Evolutionary conservation across 2,113 vertebrate species (phyloP).

Genomic region (Panthera tigris): DNA sequence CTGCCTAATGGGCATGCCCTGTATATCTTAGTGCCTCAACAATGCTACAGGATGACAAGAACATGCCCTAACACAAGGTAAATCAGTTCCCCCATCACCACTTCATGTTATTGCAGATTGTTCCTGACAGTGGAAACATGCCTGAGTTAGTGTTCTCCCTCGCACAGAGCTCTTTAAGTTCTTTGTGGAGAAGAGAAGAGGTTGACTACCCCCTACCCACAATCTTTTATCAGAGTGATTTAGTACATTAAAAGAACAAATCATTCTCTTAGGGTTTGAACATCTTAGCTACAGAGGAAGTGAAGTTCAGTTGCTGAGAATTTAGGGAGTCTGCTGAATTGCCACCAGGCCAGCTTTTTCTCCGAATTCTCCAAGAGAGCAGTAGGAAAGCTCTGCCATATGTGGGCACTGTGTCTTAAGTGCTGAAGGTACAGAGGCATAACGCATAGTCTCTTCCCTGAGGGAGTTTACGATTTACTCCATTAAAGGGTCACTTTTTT

Average conservation of each 20-base stretch:
- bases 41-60: background rate
- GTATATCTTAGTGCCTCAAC: background rate
- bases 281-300: background rate
- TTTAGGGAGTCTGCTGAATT: background rate
- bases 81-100: background rate
- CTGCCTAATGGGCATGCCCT: background rate
- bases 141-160: background rate
- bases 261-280: background rate
- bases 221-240: background rate
- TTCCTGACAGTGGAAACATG: background rate
- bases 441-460: background rate
- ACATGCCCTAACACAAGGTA: background rate
- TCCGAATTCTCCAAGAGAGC: background rate
- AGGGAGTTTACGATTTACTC: background rate
- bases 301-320: background rate
- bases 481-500: background rate
- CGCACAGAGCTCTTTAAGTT: background rate
- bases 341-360: background rate
- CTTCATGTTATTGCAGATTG: background rate
- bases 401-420: background rate
- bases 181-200: background rate
- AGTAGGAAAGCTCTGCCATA: background rate
- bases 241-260: background rate
- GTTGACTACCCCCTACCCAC: background rate
- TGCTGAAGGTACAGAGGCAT: background rate